phyloP scores from a whole-genome alignment of 1,140 invertebrate genomes.

The Drosophila orosa region DNA sequence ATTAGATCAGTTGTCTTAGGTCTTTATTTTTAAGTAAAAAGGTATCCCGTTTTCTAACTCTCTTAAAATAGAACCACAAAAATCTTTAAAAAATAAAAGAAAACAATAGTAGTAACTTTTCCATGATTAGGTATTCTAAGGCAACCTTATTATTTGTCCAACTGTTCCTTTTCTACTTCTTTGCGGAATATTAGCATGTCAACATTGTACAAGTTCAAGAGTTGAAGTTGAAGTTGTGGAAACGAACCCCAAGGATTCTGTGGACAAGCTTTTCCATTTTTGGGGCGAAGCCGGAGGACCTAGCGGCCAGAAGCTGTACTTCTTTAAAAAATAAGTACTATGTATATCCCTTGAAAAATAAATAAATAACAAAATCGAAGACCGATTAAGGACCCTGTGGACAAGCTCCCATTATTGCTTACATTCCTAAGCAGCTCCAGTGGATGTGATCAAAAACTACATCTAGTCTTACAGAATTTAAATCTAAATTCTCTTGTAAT shows the following conservation, averaged over 20 bases:
- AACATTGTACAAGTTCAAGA: too few species aligned
- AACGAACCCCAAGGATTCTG: too few species aligned
- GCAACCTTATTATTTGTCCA: slow-evolving; percentile 7
- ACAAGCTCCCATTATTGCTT: not conserved
- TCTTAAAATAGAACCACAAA: not conserved
- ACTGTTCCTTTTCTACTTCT: slow-evolving; percentile 13
- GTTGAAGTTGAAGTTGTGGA: too few species aligned
- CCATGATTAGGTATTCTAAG: not conserved
- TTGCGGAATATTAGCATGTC: too few species aligned
- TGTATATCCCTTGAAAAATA: too few species aligned
- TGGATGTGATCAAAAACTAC: not conserved
- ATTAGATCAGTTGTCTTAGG: not conserved
- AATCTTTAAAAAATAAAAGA: not conserved
- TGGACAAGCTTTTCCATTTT: too few species aligned
- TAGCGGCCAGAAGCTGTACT: too few species aligned
- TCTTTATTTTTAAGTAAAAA: not conserved
- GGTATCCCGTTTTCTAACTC: not conserved
- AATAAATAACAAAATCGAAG: too few species aligned
- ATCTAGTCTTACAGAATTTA: too few species aligned
- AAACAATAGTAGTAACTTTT: not conserved
- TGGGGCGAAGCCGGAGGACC: too few species aligned
- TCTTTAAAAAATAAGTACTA: too few species aligned
- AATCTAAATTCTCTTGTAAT: too few species aligned
- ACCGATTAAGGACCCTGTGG: not conserved
- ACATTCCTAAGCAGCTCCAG: not conserved